Evolutionary conservation across 2,888 invertebrate genomes (phyloP).

Genomic region (Dicyrtoma fusca): DNA sequence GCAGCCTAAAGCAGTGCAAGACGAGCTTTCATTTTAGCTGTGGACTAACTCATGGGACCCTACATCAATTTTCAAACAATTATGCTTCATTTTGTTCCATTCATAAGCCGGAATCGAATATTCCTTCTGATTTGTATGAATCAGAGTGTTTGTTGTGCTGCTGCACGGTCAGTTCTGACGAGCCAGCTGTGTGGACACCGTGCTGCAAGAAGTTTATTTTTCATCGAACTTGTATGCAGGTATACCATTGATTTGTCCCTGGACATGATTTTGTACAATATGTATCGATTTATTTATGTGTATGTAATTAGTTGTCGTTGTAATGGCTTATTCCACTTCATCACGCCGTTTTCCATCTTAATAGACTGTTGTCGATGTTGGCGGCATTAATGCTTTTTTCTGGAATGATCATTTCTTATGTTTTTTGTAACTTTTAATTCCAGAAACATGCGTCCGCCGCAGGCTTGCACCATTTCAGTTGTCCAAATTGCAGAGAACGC

Average conservation of each 20-base stretch:
- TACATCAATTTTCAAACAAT: background rate
- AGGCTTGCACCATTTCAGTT: background rate
- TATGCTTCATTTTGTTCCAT: background rate
- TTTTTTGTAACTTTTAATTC: too few relatives aligned
- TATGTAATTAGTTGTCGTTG: background rate
- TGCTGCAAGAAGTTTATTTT: conserved; percentile 1
- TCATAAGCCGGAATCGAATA: conserved; percentile 4
- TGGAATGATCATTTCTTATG: too few relatives aligned
- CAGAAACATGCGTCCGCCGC: background rate
- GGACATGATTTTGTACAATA: too few relatives aligned
- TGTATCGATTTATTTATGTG: too few relatives aligned
- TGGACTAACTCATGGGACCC: background rate
- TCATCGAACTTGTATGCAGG: background rate
- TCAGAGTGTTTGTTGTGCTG: background rate
- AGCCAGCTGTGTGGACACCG: conserved; percentile 4
- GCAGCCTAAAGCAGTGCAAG: background rate
- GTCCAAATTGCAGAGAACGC: background rate
- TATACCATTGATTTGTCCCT: too few relatives aligned
- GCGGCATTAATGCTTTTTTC: too few relatives aligned
- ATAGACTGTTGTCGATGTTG: too few relatives aligned
- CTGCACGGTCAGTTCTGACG: background rate
- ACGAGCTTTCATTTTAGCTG: background rate
- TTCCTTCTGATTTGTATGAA: background rate
- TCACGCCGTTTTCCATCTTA: too few relatives aligned
- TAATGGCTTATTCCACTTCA: background rate